These are phyloP conservation scores for Onychorhynchus coronatus DNA, from an alignment of 2,113 vertebrate genomes.

Conservation along the genomic window DNA sequence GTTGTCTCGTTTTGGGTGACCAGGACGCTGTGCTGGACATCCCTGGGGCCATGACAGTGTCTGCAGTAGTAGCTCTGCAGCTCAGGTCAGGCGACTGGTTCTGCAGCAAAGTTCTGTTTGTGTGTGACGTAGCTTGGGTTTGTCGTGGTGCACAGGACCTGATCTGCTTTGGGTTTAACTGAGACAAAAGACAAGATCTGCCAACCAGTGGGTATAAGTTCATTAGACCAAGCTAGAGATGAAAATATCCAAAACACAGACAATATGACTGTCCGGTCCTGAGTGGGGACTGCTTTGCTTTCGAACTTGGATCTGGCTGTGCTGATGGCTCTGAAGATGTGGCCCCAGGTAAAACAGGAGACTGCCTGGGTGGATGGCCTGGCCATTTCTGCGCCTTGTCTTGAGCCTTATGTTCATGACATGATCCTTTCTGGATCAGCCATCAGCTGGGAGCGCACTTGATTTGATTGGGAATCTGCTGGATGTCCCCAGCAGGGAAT, in stretches of 20 bases:
- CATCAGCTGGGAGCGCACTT: neutral
- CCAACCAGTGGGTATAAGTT: neutral
- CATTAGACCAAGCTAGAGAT: neutral
- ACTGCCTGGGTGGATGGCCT: neutral
- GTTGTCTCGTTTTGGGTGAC: neutral
- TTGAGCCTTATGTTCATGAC: neutral
- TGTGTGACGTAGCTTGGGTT: accelerated
- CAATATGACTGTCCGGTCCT: accelerated
- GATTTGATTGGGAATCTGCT: neutral
- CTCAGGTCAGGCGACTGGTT: accelerated
- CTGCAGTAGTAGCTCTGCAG: neutral
- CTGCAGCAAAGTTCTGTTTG: neutral
- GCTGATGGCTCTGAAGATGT: neutral
- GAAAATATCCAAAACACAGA: neutral
- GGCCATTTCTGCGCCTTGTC: neutral
- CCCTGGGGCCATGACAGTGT: accelerated
- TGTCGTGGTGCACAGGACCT: neutral
- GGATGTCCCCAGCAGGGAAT: neutral
- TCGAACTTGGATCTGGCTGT: neutral
- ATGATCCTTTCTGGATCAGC: neutral
- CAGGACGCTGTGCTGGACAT: accelerated
- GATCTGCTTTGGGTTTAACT: neutral
- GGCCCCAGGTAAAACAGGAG: neutral
- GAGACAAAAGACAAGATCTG: neutral
- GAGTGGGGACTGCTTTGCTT: neutral